Conservation (phyloP, 2,113 vertebrate species). For the Nymphicus hollandicus region DNA sequence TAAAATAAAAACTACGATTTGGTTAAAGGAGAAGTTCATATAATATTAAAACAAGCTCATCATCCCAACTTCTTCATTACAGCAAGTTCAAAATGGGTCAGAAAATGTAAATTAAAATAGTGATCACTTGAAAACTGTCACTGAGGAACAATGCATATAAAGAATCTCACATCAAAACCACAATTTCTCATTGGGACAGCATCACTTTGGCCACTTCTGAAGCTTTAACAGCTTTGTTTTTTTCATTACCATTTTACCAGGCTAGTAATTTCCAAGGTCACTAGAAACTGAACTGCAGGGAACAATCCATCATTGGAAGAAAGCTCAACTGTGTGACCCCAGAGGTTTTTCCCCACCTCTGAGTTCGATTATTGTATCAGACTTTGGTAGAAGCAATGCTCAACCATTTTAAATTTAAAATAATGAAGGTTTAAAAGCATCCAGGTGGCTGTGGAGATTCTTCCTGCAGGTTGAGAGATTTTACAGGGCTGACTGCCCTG, state of each 20-base stretch:
- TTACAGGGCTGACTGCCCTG: neutral
- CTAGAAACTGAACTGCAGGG: conserved; percentile 25
- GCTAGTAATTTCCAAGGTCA: conserved; percentile 43
- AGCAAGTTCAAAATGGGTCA: neutral
- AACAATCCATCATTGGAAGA: conserved; percentile 39
- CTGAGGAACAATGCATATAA: neutral
- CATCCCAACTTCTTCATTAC: neutral
- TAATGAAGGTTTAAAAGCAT: conserved; percentile 42
- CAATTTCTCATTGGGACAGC: neutral
- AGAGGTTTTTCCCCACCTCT: conserved; percentile 2
- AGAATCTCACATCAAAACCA: neutral
- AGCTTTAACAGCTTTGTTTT: conserved; percentile 25
- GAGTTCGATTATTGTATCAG: conserved; percentile 24
- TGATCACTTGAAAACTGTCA: neutral
- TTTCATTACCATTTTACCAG: conserved; percentile 23
- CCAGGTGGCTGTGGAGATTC: conserved; percentile 13
- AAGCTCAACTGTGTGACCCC: neutral
- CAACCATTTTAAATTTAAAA: conserved; percentile 24
- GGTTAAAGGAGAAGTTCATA: neutral
- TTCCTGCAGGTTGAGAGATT: neutral
- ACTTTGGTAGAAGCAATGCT: conserved; percentile 33
- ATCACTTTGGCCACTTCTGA: neutral
- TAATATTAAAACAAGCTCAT: neutral
- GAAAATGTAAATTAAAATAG: neutral
- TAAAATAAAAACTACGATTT: neutral